Evolutionary conservation across 2,888 invertebrate genomes (phyloP).

Genomic region (Harpalus rufipes): DNA sequence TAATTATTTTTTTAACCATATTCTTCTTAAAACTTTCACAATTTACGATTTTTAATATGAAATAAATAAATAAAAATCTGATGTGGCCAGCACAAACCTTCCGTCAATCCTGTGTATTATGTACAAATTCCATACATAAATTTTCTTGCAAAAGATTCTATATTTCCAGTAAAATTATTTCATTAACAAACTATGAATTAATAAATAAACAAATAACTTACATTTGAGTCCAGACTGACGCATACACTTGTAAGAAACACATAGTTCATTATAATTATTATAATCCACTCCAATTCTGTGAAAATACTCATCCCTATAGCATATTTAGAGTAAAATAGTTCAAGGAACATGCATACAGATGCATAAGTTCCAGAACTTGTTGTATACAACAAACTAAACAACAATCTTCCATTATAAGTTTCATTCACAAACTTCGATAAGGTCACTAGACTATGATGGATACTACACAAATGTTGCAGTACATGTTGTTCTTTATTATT

Average conservation of each 20-base stretch:
- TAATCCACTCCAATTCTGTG: background rate
- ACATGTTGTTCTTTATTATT: background rate
- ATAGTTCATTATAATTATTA: background rate
- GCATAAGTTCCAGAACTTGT: background rate
- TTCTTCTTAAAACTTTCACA: too few species aligned
- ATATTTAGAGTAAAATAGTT: background rate
- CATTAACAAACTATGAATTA: too few species aligned
- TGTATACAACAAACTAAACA: background rate
- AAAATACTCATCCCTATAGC: background rate
- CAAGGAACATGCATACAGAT: background rate
- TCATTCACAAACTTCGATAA: background rate
- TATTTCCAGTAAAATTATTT: too few species aligned
- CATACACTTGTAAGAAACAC: background rate
- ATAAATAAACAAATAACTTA: too few species aligned
- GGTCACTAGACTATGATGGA: background rate
- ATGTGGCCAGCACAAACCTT: too few species aligned
- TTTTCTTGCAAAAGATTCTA: too few species aligned
- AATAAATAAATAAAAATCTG: too few species aligned
- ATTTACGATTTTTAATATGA: too few species aligned
- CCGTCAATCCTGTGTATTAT: too few species aligned
- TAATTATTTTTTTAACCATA: too few species aligned
- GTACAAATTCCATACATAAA: too few species aligned
- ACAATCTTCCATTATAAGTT: background rate
- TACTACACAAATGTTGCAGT: background rate
- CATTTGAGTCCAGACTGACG: background rate